Evolutionary conservation across 2,113 vertebrate species (phyloP).

Genomic region (Mus pahari): DNA sequence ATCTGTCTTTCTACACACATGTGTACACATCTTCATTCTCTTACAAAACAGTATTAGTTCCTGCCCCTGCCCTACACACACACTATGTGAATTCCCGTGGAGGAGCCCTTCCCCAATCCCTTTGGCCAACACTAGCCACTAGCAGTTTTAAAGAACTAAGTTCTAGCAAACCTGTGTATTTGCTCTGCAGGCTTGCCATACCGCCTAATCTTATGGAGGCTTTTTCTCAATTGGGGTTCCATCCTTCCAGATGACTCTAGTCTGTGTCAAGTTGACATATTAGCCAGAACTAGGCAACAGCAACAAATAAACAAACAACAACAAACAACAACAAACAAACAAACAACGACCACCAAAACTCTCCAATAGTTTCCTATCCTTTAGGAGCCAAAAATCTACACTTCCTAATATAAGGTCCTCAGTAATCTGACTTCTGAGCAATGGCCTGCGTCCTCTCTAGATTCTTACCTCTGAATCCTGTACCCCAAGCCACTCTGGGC

Average conservation of each 20-base stretch:
- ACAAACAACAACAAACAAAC: neutral
- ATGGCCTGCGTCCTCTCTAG: neutral
- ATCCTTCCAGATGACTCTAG: neutral
- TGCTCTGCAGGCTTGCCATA: neutral
- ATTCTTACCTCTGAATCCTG: neutral
- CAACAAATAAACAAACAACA: no score
- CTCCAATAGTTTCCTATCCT: neutral
- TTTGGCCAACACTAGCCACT: neutral
- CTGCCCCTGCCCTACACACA: neutral
- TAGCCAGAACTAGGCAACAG: neutral
- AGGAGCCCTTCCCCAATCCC: neutral
- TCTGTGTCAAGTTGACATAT: neutral
- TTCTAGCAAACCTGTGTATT: neutral
- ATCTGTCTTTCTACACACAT: neutral
- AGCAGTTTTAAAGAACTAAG: neutral
- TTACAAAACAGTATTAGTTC: neutral
- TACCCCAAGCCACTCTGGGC: neutral
- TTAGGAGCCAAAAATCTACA: constrained; percentile 5
- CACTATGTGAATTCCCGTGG: neutral
- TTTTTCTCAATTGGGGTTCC: neutral
- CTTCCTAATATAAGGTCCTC: neutral
- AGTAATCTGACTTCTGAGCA: neutral
- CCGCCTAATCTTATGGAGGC: neutral
- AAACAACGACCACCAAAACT: neutral
- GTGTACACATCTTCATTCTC: neutral